phyloP scores from a whole-genome alignment of 1,140 invertebrate species.

The Lethrus apterus region DNA sequence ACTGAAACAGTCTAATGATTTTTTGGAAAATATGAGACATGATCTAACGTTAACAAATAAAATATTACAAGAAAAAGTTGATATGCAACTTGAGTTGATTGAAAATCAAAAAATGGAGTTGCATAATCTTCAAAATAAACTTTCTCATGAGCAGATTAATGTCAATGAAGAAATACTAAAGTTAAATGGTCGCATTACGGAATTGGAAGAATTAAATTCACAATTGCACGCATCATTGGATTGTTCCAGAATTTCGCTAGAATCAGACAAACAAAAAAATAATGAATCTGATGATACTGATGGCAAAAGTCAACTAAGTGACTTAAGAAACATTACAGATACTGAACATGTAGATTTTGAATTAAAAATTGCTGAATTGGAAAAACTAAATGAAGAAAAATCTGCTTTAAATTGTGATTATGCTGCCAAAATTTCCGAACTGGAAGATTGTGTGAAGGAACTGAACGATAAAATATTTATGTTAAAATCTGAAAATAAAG shows the following conservation, averaged over 20 bases:
- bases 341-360: constrained; percentile 22
- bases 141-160: not conserved
- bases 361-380: constrained; percentile 36
- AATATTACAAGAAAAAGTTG: constrained; percentile 48
- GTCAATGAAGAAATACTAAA: not conserved
- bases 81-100: constrained; percentile 23
- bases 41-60: constrained; percentile 50
- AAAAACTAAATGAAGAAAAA: constrained; percentile 23
- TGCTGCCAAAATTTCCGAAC: not conserved
- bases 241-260: not conserved
- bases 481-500: constrained; percentile 22
- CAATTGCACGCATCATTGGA: not conserved
- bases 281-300: constrained; percentile 30
- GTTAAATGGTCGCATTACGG: not conserved
- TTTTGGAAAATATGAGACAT: constrained; percentile 48
- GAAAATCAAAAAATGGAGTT: not conserved
- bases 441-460: constrained; percentile 5
- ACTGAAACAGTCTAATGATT: constrained; percentile 46
- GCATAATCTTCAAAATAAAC: not conserved
- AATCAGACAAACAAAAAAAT: constrained; percentile 37
- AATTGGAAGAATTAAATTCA: not conserved
- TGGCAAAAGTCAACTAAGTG: constrained; percentile 14
- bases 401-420: not conserved
- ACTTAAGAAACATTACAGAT: constrained; percentile 15
- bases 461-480: not conserved